Conservation (phyloP, 2,797 vertebrate species). For the Botia almorhae region DNA sequence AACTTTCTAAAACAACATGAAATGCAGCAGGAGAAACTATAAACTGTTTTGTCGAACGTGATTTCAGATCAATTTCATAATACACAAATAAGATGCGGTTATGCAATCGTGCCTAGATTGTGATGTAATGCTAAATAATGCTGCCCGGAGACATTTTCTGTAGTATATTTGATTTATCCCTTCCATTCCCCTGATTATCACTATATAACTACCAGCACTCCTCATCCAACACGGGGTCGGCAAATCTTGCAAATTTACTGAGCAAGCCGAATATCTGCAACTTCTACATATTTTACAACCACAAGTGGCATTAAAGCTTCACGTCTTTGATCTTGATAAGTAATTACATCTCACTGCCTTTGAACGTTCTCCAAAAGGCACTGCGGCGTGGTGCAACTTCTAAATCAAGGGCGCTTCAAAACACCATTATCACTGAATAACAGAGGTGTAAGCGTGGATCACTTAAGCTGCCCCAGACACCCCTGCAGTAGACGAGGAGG, state of each 20-base stretch:
- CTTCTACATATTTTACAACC: neutral
- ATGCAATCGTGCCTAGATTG: neutral
- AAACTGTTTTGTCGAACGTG: neutral
- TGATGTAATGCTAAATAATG: neutral
- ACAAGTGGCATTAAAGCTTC: neutral
- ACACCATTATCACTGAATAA: slow-evolving; percentile 24
- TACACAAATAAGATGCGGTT: neutral
- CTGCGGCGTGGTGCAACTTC: neutral
- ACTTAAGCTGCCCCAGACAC: slow-evolving; percentile 1
- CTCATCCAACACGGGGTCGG: neutral
- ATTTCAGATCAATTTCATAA: no score
- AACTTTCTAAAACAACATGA: neutral
- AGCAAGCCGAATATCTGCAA: neutral
- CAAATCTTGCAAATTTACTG: neutral
- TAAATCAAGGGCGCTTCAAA: neutral
- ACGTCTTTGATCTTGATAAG: neutral
- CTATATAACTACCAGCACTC: neutral
- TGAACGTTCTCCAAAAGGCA: neutral
- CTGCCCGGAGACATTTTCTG: neutral
- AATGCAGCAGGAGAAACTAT: neutral
- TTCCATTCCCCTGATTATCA: neutral
- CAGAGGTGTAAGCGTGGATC: neutral
- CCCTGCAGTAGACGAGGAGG: slow-evolving; percentile 47
- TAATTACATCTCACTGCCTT: neutral
- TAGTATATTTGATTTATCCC: neutral